Evolutionary conservation across 2,113 vertebrate species (phyloP).

Genomic region (Felis catus): F.catus_Fca126_mat1.0 CM031420.1:121640501-121641000

Average conservation of each 20-base stretch:
- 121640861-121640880: neutral
- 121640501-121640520: neutral
- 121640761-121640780: neutral
- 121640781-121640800: neutral
- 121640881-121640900: neutral
- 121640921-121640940: conserved; percentile 9
- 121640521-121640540: neutral
- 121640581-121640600: neutral
- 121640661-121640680: neutral
- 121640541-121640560: neutral
- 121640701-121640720: neutral
- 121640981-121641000: too few species aligned
- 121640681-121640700: neutral
- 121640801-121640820: neutral
- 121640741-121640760: neutral
- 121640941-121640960: neutral
- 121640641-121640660: neutral
- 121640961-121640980: too few species aligned
- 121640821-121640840: neutral
- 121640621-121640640: neutral
- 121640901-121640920: conserved; percentile 13
- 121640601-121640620: neutral
- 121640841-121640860: neutral
- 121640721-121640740: neutral
- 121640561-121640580: neutral